phyloP scores from a whole-genome alignment of 2,888 invertebrate genomes.

The Calameuta filiformis region DNA sequence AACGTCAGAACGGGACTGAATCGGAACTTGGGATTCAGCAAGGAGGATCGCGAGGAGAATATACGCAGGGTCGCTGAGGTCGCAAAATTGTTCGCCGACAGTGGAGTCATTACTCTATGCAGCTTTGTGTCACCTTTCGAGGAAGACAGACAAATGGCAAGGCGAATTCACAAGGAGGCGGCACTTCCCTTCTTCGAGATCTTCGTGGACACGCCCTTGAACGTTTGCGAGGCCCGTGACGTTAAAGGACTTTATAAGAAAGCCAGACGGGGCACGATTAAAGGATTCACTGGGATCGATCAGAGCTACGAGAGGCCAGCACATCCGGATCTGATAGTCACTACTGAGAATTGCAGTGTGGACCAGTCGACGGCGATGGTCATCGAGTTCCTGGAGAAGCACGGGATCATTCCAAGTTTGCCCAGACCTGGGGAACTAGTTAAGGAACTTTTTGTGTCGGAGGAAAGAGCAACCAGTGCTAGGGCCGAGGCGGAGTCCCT shows the following conservation, averaged over 20 bases:
- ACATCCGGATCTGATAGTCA: slow-evolving; percentile 84
- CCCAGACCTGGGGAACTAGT: slow-evolving; percentile 68
- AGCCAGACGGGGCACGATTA: slow-evolving; percentile 91
- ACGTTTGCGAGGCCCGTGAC: slow-evolving; percentile 93
- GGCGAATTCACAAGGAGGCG: slow-evolving; percentile 87
- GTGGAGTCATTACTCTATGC: slow-evolving; percentile 93
- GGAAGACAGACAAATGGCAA: slow-evolving; percentile 90
- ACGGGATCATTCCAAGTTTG: slow-evolving; percentile 69
- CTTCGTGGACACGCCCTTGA: slow-evolving; percentile 93
- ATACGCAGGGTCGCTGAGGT: slow-evolving; percentile 96
- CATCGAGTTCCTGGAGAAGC: slow-evolving; percentile 82
- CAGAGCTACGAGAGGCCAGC: slow-evolving; percentile 90
- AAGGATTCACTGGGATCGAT: slow-evolving; percentile 90
- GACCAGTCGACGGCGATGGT: slow-evolving; percentile 89
- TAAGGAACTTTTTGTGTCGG: slow-evolving; percentile 81
- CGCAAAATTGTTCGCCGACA: slow-evolving; percentile 95
- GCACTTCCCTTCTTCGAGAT: slow-evolving; percentile 92
- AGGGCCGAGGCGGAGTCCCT: slow-evolving; percentile 77
- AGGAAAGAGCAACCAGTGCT: slow-evolving; percentile 72
- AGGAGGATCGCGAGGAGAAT: slow-evolving; percentile 95
- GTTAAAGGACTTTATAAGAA: slow-evolving; percentile 97
- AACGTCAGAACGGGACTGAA: slow-evolving; percentile 95
- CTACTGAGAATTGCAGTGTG: slow-evolving; percentile 82
- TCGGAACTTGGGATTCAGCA: slow-evolving; percentile 93
- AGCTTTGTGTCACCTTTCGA: slow-evolving; percentile 97